Evolutionary conservation across 1,140 invertebrate species (phyloP).

Genomic region (Drosophila fuyamai): DNA sequence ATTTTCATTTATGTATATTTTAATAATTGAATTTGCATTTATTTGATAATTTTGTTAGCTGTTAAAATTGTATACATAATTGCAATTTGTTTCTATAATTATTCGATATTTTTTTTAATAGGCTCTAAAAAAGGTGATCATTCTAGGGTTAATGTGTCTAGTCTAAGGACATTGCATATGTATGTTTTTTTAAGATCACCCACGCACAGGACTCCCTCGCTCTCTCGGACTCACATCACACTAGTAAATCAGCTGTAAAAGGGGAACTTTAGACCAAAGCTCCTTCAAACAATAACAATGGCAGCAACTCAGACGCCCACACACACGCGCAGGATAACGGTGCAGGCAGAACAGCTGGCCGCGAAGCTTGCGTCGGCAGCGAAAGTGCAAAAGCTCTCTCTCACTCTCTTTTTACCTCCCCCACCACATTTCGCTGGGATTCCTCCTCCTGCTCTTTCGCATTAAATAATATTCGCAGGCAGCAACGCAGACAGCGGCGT

Average conservation of each 20-base stretch:
- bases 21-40: no score
- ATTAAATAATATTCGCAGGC: constrained; percentile 75
- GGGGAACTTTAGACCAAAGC: constrained; percentile 22
- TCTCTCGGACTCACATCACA: neutral
- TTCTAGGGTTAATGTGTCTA: neutral
- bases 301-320: neutral
- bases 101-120: no score
- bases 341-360: constrained; percentile 33
- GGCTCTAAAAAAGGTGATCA: no score
- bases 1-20: no score
- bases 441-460: constrained; percentile 38
- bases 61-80: no score
- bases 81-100: no score
- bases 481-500: constrained; percentile 14
- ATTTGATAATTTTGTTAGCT: no score
- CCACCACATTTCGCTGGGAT: constrained; percentile 1
- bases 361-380: constrained; percentile 32
- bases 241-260: constrained; percentile 15
- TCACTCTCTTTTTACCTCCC: constrained; percentile 6
- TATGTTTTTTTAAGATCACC: constrained; percentile 6
- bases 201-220: neutral
- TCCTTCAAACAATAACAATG: constrained; percentile 19
- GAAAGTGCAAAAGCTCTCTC: constrained; percentile 46
- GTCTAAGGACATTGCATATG: neutral
- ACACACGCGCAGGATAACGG: constrained; percentile 22